These are phyloP conservation scores for human (Homo sapiens) DNA, from an alignment of 2,113 vertebrate genomes.

Conservation along the genomic window GRCh38 chr3:71741501-71742000, in stretches of 20 bases:
- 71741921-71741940: not conserved
- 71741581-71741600: not conserved
- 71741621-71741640: conserved; percentile 3
- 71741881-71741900: not conserved
- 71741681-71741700: not conserved
- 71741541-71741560: not conserved
- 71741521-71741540: not conserved
- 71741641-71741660: not conserved
- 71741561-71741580: not conserved
- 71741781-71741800: not conserved
- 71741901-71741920: not conserved
- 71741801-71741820: not conserved
- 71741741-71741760: not conserved
- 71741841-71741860: not conserved
- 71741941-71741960: not conserved
- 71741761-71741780: not conserved
- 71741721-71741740: not conserved
- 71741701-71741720: not conserved
- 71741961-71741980: not conserved
- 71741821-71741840: not conserved
- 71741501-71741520: not conserved
- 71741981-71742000: not conserved
- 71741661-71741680: not conserved
- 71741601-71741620: not conserved
- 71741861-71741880: not conserved